A percentile compares a stretch with the other conserved stretches of the same genome.
These are phyloP conservation scores for Trachelipus rathkii DNA, from an alignment of 1,140 invertebrate species.

Conservation along the genomic window DNA sequence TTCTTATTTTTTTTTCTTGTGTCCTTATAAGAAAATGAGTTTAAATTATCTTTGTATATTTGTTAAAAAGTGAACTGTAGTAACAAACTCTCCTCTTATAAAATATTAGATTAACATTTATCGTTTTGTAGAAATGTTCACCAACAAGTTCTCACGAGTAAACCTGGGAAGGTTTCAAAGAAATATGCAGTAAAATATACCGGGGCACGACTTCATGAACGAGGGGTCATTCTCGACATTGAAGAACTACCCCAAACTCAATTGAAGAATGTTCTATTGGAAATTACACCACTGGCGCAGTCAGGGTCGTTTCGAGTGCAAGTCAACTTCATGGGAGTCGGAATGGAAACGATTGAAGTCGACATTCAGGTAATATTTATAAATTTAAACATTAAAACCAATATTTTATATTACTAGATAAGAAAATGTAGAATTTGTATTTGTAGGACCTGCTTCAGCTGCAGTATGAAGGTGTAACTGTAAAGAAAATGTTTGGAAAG, in stretches of 20 bases:
- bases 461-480: conserved; percentile 71
- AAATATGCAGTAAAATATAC: conserved; percentile 66
- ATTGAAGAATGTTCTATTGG: conserved; percentile 74
- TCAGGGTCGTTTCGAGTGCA: conserved; percentile 67
- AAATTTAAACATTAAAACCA: neutral
- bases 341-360: conserved; percentile 70
- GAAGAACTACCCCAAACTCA: conserved; percentile 63
- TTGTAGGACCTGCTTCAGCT: conserved; percentile 68
- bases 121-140: conserved; percentile 30
- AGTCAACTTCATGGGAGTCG: conserved; percentile 74
- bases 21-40: no score
- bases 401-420: neutral
- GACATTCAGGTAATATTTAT: conserved; percentile 58
- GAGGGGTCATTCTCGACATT: conserved; percentile 69
- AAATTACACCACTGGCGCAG: conserved; percentile 65
- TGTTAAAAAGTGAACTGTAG: no score
- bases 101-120: no score
- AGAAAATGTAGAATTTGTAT: neutral
- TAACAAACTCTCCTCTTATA: no score
- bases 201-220: conserved; percentile 66
- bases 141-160: conserved; percentile 17
- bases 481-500: conserved; percentile 75
- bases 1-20: no score
- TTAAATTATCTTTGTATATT: no score
- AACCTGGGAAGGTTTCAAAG: conserved; percentile 43